These are phyloP conservation scores for Pocota personata DNA, from an alignment of 2,888 invertebrate species.

Conservation along the genomic window DNA sequence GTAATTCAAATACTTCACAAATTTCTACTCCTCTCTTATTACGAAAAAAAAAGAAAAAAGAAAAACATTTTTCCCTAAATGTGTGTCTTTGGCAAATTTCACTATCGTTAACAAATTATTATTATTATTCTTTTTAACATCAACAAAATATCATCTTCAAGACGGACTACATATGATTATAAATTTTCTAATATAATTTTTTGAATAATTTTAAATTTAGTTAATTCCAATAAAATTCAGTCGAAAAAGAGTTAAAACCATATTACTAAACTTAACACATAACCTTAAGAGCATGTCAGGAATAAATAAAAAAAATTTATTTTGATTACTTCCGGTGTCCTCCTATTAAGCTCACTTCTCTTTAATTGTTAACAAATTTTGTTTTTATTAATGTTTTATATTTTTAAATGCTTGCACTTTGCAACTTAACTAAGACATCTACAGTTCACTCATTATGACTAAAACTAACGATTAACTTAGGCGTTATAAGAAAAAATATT, in stretches of 20 bases:
- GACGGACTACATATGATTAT: neutral
- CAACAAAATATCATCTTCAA: constrained; percentile 21
- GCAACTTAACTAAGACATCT: constrained; percentile 54
- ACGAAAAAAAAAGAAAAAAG: no score
- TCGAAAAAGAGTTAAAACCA: constrained; percentile 47
- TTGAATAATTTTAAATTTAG: neutral
- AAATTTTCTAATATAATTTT: constrained; percentile 36
- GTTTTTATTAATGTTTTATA: neutral
- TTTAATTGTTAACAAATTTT: constrained; percentile 5
- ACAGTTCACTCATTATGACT: constrained; percentile 57
- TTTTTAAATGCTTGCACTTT: constrained; percentile 18
- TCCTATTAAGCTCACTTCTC: constrained; percentile 24
- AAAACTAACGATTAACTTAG: constrained; percentile 57
- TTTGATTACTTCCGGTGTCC: constrained; percentile 32
- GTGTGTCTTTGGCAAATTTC: constrained; percentile 48
- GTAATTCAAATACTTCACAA: neutral
- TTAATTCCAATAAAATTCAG: constrained; percentile 44
- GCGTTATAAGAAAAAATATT: constrained; percentile 42
- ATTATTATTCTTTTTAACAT: neutral
- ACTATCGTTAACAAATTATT: constrained; percentile 22
- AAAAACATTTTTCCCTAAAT: constrained; percentile 24
- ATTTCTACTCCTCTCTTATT: neutral
- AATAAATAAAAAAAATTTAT: neutral
- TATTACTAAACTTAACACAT: constrained; percentile 31
- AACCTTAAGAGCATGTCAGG: constrained; percentile 12